Evolutionary conservation across 1,140 invertebrate species (phyloP), one percentile per base, ranked within the genome.

Genomic region (Drosophila melanogaster): DNA sequence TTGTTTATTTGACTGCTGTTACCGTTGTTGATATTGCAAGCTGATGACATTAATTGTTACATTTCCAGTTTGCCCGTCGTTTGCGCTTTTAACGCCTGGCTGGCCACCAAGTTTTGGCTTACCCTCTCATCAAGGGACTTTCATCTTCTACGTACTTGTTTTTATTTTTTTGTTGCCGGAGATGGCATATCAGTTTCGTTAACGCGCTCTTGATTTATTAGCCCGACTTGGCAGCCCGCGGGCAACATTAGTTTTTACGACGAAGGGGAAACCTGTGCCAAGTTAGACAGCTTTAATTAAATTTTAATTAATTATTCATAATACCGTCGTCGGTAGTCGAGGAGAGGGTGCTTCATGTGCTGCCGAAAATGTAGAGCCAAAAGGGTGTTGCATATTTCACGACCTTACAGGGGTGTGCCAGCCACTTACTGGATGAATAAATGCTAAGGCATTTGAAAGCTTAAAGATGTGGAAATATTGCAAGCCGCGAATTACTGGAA

Each of bases 21-120:
- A n/a, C 47, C 43, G 43, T 17, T 57, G 51, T 73, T 73, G 59
- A 70, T 83, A 73, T 80, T 81, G 69, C 61, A 67, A 58, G 55
- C 64, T 87, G 83, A 62, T 87, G 84, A 65, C 83, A 86, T 86
- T 87, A 87, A 87, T 87, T 87, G 84, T 73, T 89, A 59, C 84
- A 62, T 77, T 85, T 81, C 75, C 72, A 74, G 58, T 70, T 74
- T 50, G 38, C 17, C 64, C 26, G 49, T 60, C 58, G 53, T 53
- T 35, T 49, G 70, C 40, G 49, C 43, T 56, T 54, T 83, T 76
- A 49, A 79, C 51, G 67, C 64, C 67, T 47, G 35, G 69, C 24
- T 71, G 69, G 19, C 30, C 57, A 38, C 11, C 46, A 59, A 59
- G 69, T 71, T 70, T 58, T 59, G 43, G 54, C 22, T 72, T 59